Base-by-base conservation (phyloP, 2,113 vertebrate species). In the Cynopterus brachyotis region DNA sequence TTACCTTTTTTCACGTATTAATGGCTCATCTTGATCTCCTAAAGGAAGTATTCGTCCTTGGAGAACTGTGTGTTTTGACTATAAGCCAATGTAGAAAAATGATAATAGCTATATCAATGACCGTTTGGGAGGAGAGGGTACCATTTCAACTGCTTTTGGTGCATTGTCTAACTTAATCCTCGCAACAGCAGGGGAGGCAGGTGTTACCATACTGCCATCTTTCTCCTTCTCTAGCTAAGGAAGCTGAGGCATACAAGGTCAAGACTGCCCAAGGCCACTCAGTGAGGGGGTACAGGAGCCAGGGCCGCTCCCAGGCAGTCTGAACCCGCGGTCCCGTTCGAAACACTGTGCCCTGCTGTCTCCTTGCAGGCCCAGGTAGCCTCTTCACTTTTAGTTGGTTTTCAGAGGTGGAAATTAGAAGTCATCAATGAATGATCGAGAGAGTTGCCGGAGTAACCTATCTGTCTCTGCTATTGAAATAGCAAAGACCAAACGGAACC, bases 141-240 rank as follows among this genome's bases (percentile, higher is more conserved):
- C 20, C 10, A 17, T 47, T 57, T 70, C 17, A 1, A 11, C 9
- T 6, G 62, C 10, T 83, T 83, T 72, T 5, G 5, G 37, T 32
- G 4, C 0, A 11, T 32, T 9, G 9, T n/a, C 40, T 42, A 24
- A 17, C 22, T 13, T 64, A 26, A 6, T 17, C n/a, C n/a, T 13
- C 37, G 13, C 13, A n/a, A 45, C 28, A n/a, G 40, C 35, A 19
- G 2, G 0, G 6, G 11, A 28, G n/a, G 22, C 15, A 67, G 19
- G 24, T 9, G 8, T 9, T 8, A 0, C 40, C 2, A 0, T 64
- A 2, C 40, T 2, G 2, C 13, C 57, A 5, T 60, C 53, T 53
- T 92, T 17, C 24, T 92, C 13, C 24, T 20, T 26, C n/a, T 30
- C 3, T 9, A 45, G 55, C 30, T 47, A 32, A 64, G 62, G 53